Base-by-base conservation (phyloP, 1,140 invertebrate genomes). In the Procambarus clarkii region DNA sequence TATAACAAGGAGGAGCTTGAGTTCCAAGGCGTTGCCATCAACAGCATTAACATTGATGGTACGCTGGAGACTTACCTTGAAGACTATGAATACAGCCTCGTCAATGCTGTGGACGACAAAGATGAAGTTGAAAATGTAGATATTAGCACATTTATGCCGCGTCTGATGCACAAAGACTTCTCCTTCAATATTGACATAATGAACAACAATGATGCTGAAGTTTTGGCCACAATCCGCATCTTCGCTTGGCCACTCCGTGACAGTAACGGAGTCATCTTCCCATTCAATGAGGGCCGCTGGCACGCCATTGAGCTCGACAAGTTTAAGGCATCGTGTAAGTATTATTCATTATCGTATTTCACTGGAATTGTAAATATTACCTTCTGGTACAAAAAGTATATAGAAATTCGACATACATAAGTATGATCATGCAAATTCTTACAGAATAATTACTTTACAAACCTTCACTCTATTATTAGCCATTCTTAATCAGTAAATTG, bases 51-150 rank as follows among this genome's bases (percentile, higher is more conserved):
- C 54, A 58, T 90, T 45, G 74, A 76, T 45, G 81, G 71, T 18
- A 44, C 8, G 0, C 50, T 90, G 44, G 81, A 82, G 34, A 90
- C 88, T n/a, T 83, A 76, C 80, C 34, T 90, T n/a, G 88, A 90
- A 77, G 88, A 84, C n/a, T 89, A 82, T 76, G 79, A 89, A 76
- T 89, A 83, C 48, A 83, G 71, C n/a, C 79, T 89, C 24, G 3
- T 90, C 7, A 90, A 83, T 45, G 88, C 88, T 60, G 69, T 90
- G 11, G 88, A 90, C 45, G 88, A 90, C 45, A 84, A 64, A 2
- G 64, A 3, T 7, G 81, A 82, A 4, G 50, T 54, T 54, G 2
- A 15, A 54, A 78, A 87, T 24, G n/a, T 88, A 9, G 46, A 24
- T 13, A 58, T 86, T 44, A 48, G 74, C 45, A 50, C 84, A 2